Conservation (phyloP, 2,797 vertebrate species). For the Nyctibius grandis region DNA sequence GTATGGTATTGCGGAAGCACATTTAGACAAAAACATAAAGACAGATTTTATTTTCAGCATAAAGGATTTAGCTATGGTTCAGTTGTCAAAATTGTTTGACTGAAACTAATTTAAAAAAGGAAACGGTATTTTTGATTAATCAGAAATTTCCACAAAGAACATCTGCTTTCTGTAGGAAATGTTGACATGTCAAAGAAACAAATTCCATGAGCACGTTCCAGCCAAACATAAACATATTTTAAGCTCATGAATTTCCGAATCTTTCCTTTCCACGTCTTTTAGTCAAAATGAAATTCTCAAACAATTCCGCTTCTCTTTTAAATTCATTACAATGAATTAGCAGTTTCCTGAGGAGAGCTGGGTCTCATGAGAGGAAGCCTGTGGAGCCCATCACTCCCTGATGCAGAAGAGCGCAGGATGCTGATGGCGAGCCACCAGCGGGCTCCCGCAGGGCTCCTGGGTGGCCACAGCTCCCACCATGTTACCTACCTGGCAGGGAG, state of each 20-base stretch:
- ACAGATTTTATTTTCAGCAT: conserved; percentile 36
- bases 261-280: background rate
- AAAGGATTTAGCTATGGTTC: conserved; percentile 18
- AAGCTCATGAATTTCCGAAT: background rate
- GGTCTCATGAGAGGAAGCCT: background rate
- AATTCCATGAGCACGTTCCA: background rate
- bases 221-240: background rate
- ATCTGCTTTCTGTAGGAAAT: conserved; percentile 47
- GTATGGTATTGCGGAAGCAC: background rate
- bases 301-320: background rate
- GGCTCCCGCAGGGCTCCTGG: background rate
- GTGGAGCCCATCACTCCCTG: accelerated
- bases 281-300: background rate
- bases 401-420: background rate
- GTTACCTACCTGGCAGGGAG: accelerated
- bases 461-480: accelerated
- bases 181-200: conserved; percentile 13
- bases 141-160: conserved; percentile 32
- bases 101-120: conserved; percentile 40
- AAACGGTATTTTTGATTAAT: conserved; percentile 57
- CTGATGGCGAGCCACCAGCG: accelerated
- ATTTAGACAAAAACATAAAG: conserved; percentile 33
- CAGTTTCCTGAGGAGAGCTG: background rate
- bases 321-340: background rate
- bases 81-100: background rate